Conservation (phyloP, 2,888 invertebrate species). For the Acleris emargana region DNA sequence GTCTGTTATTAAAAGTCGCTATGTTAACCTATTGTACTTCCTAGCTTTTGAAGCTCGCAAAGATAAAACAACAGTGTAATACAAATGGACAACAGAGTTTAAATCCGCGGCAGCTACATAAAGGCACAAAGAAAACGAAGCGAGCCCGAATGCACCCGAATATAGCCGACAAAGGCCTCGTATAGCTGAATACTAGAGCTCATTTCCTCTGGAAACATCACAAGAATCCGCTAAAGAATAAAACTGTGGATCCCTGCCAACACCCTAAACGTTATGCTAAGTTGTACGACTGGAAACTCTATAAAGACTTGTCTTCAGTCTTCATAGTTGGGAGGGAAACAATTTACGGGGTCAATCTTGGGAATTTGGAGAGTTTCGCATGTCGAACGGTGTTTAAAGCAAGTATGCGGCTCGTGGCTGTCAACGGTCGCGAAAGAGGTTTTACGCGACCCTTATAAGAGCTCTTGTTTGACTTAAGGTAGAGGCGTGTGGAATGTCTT, state of each 20-base stretch:
- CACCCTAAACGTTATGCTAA: conserved; percentile 33
- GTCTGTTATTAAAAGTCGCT: too few species aligned
- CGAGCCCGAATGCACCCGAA: conserved; percentile 20
- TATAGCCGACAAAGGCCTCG: conserved; percentile 10
- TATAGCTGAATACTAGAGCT: conserved; percentile 3
- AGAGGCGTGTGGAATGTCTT: conserved; percentile 3
- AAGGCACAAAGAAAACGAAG: neutral
- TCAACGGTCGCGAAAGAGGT: conserved; percentile 20
- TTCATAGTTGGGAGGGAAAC: conserved; percentile 15
- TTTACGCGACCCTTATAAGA: conserved; percentile 28
- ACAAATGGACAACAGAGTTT: neutral
- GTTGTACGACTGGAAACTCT: conserved; percentile 14
- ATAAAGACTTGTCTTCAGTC: conserved; percentile 17
- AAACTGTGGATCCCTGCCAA: conserved; percentile 29
- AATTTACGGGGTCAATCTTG: conserved; percentile 24
- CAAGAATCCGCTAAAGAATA: conserved; percentile 14
- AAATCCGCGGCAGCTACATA: conserved; percentile 2
- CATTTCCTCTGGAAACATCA: conserved; percentile 17
- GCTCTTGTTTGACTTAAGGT: conserved; percentile 7
- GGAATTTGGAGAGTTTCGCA: conserved; percentile 30
- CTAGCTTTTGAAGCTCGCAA: too few species aligned
- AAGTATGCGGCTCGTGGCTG: conserved; percentile 20
- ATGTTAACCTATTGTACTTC: too few species aligned
- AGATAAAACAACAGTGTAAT: too few species aligned
- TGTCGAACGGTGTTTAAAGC: conserved; percentile 29